These are phyloP conservation scores for Cosmorhoe ocellata DNA, from an alignment of 2,888 invertebrate genomes.

Conservation along the genomic window DNA sequence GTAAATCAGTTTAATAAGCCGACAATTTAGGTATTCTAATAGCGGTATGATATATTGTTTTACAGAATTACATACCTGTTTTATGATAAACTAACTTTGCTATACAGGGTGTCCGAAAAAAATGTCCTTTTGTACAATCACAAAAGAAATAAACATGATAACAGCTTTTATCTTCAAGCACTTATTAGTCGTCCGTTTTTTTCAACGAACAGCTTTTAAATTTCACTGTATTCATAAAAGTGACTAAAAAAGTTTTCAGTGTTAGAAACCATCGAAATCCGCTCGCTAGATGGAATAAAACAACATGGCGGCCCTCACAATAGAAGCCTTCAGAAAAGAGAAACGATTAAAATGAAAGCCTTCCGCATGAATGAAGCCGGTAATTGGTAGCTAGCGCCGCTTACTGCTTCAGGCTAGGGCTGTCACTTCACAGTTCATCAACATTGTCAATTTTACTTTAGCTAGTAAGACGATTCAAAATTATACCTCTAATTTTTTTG, in stretches of 20 bases:
- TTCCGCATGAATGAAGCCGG: constrained; percentile 48
- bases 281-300: not conserved
- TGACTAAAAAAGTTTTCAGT: too few species aligned
- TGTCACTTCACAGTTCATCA: constrained; percentile 16
- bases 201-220: too few species aligned
- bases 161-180: too few species aligned
- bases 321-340: constrained; percentile 14
- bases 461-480: too few species aligned
- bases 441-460: too few species aligned
- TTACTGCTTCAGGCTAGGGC: constrained; percentile 34
- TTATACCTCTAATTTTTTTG: too few species aligned
- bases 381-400: constrained; percentile 50
- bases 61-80: not conserved
- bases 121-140: not conserved
- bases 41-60: not conserved
- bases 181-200: too few species aligned
- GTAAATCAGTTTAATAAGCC: constrained; percentile 11
- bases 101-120: too few species aligned
- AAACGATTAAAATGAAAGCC: constrained; percentile 44
- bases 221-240: too few species aligned
- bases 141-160: too few species aligned
- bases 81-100: too few species aligned
- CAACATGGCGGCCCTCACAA: constrained; percentile 5
- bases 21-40: not conserved
- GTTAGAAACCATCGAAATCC: too few species aligned